These are phyloP conservation scores for Sycophila texana DNA, from an alignment of 2,888 invertebrate genomes.

Conservation along the genomic window DNA sequence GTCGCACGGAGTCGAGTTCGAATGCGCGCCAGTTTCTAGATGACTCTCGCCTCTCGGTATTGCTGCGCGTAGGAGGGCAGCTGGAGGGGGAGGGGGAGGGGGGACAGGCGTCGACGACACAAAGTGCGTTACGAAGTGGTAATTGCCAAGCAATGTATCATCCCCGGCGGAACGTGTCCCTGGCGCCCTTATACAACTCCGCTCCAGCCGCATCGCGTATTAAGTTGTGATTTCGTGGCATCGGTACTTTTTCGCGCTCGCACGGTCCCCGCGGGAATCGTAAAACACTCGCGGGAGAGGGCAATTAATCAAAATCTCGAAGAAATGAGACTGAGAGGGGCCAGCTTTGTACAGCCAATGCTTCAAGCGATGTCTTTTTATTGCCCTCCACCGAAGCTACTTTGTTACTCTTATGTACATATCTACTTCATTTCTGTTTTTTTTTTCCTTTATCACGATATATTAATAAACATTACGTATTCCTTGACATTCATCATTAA, in stretches of 20 bases:
- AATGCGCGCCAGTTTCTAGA: conserved; percentile 6
- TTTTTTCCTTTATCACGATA: no score
- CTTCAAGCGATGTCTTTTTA: conserved; percentile 1
- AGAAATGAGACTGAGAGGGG: not conserved
- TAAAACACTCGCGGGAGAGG: conserved; percentile 53
- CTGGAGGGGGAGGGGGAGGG: not conserved
- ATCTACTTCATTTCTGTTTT: no score
- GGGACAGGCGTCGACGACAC: not conserved
- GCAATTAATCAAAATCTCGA: conserved; percentile 46
- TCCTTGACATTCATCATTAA: no score
- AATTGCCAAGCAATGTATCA: conserved; percentile 66
- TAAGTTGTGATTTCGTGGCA: conserved; percentile 31
- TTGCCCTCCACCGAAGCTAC: not conserved
- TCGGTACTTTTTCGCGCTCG: conserved; percentile 8
- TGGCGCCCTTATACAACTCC: not conserved
- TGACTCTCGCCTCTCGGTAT: not conserved
- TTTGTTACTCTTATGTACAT: no score
- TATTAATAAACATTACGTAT: no score
- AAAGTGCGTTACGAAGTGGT: conserved; percentile 45
- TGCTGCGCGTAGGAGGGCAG: not conserved
- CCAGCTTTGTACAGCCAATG: not conserved
- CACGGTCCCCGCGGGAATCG: conserved; percentile 45
- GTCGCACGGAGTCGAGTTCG: not conserved
- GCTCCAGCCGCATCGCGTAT: conserved; percentile 20
- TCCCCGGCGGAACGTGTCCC: conserved; percentile 40